Conservation (phyloP, 1,140 invertebrate genomes). For the Coboldia fuscipes region DNA sequence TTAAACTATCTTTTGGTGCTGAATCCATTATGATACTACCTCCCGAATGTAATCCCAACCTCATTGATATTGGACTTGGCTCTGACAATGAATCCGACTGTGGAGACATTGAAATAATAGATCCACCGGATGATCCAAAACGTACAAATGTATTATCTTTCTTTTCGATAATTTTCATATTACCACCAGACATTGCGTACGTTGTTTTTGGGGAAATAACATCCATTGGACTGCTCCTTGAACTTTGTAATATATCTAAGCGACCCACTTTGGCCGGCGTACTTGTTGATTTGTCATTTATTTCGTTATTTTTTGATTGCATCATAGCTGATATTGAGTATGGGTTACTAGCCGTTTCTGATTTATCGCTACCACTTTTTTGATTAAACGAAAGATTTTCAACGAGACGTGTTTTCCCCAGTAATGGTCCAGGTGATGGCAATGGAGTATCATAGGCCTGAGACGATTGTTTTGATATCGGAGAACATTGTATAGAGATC, state of each 20-base stretch:
- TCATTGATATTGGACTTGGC: slow-evolving; percentile 17
- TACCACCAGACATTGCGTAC: slow-evolving; percentile 5
- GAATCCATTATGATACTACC: slow-evolving; percentile 18
- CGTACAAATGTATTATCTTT: slow-evolving; percentile 15
- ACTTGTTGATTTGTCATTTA: too few species aligned
- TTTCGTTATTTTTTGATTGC: too few species aligned
- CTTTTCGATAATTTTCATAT: slow-evolving; percentile 7
- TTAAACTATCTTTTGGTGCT: too few species aligned
- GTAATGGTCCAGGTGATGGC: slow-evolving; percentile 53
- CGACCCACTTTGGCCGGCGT: too few species aligned
- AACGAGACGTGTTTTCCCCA: slow-evolving; percentile 57
- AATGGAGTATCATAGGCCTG: slow-evolving; percentile 33
- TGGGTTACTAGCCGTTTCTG: too few species aligned
- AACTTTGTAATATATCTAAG: too few species aligned
- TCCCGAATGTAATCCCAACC: slow-evolving; percentile 14
- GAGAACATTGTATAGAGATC: too few species aligned
- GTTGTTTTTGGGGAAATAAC: too few species aligned
- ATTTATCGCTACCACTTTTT: slow-evolving; percentile 8
- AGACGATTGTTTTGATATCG: too few species aligned
- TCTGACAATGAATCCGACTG: slow-evolving; percentile 9
- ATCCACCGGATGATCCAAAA: slow-evolving; percentile 16
- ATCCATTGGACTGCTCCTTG: too few species aligned
- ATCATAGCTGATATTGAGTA: too few species aligned
- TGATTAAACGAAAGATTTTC: too few species aligned
- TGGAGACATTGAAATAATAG: slow-evolving; percentile 16